Percentiles rank a stretch among this genome's conserved stretches.
Evolutionary conservation across 2,888 invertebrate genomes (phyloP).

Genomic region (Oxytorus armatus): DNA sequence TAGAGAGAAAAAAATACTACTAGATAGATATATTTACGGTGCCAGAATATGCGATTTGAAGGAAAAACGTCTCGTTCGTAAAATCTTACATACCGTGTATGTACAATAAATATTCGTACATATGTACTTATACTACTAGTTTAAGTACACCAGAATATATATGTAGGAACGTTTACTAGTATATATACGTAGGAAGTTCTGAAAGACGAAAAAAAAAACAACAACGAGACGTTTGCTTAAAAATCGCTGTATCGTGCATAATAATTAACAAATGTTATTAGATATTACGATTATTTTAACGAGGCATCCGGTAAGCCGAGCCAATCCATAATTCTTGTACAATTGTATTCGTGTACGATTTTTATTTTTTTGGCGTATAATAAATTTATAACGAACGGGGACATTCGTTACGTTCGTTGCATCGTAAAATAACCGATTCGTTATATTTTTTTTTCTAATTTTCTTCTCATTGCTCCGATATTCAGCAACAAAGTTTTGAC

Average conservation of each 20-base stretch:
- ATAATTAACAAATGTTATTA: conserved; percentile 32
- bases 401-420: conserved; percentile 14
- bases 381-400: conserved; percentile 49
- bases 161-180: too few species aligned
- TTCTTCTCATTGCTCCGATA: too few species aligned
- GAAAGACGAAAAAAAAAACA: neutral
- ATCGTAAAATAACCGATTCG: neutral
- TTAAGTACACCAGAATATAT: too few species aligned
- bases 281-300: conserved; percentile 18
- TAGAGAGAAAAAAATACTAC: neutral
- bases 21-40: conserved; percentile 26
- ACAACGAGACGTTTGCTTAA: conserved; percentile 11
- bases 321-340: conserved; percentile 34
- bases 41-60: conserved; percentile 46
- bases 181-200: conserved; percentile 1
- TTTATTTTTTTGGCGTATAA: conserved; percentile 59
- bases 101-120: conserved; percentile 9
- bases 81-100: neutral
- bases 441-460: neutral
- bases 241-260: conserved; percentile 42
- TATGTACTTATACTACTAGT: too few species aligned
- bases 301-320: conserved; percentile 26
- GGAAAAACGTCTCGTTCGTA: neutral
- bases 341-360: conserved; percentile 47
- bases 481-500: too few species aligned